Conservation (phyloP, 2,888 invertebrate species). For the Amblyjoppa fuscipennis region DNA sequence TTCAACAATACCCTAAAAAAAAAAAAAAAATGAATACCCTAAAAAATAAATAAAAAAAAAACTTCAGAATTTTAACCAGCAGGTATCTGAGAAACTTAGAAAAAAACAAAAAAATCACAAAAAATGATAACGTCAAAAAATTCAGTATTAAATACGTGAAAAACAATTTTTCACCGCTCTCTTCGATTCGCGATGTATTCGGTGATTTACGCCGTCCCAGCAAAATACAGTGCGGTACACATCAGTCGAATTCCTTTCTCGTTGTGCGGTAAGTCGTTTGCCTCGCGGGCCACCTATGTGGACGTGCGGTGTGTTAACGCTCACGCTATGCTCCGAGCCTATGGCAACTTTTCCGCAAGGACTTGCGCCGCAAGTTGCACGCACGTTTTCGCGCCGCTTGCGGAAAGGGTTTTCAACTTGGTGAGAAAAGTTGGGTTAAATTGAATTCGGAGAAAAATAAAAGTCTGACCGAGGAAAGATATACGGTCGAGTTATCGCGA, state of each 20-base stretch:
- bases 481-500: constrained; percentile 32
- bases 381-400: background rate
- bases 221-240: constrained; percentile 47
- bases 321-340: background rate
- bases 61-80: too few relatives aligned
- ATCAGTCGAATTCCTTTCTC: constrained; percentile 40
- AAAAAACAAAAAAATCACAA: too few relatives aligned
- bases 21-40: too few relatives aligned
- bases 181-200: constrained; percentile 50
- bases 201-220: constrained; percentile 44
- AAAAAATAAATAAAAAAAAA: too few relatives aligned
- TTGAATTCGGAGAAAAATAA: constrained; percentile 37
- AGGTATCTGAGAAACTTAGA: too few relatives aligned
- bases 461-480: constrained; percentile 18
- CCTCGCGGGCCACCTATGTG: constrained; percentile 3
- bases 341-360: constrained; percentile 26
- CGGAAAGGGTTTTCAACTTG: background rate
- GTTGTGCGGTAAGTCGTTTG: constrained; percentile 15
- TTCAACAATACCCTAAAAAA: too few relatives aligned
- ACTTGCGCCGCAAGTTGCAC: constrained; percentile 30
- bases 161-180: constrained; percentile 41
- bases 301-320: background rate
- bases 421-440: constrained; percentile 39
- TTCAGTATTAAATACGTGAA: background rate
- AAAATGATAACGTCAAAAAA: constrained; percentile 20